These are phyloP conservation scores for Calliopsis andreniformis DNA, from an alignment of 1,140 invertebrate species.

Conservation along the genomic window DNA sequence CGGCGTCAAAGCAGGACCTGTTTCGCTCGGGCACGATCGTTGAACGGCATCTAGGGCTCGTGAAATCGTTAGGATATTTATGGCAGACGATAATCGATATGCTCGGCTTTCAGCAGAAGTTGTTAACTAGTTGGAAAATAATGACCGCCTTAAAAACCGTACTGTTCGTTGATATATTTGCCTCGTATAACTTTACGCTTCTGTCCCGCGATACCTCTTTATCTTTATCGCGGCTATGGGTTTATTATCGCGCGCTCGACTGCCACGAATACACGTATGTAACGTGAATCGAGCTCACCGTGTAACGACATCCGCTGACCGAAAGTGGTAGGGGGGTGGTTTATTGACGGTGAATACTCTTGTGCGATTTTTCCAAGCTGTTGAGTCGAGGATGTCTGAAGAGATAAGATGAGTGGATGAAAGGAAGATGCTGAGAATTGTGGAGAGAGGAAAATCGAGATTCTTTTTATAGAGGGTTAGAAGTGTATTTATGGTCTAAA, in stretches of 20 bases:
- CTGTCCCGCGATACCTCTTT: conserved; percentile 38
- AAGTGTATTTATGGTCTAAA: no score
- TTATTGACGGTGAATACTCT: background rate
- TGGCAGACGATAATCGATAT: conserved; percentile 48
- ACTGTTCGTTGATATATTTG: conserved; percentile 45
- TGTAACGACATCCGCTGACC: background rate
- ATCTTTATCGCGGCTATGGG: conserved; percentile 35
- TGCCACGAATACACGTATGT: background rate
- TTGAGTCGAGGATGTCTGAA: no score
- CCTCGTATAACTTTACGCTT: conserved; percentile 43
- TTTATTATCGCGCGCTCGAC: conserved; percentile 28
- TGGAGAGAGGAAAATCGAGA: no score
- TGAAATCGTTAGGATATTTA: conserved; percentile 57
- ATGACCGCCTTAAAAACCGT: conserved; percentile 45
- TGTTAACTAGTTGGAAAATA: conserved; percentile 50
- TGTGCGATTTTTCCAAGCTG: background rate
- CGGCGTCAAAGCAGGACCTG: conserved; percentile 62
- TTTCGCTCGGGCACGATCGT: conserved; percentile 30
- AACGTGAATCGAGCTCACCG: background rate
- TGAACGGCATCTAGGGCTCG: conserved; percentile 26
- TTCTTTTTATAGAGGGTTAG: no score
- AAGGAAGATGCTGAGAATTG: no score
- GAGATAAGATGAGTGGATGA: background rate
- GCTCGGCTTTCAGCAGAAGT: conserved; percentile 13
- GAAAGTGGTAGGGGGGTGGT: background rate